phyloP scores from a whole-genome alignment of 2,797 vertebrate species.

The Sphaeramia orbicularis region DNA sequence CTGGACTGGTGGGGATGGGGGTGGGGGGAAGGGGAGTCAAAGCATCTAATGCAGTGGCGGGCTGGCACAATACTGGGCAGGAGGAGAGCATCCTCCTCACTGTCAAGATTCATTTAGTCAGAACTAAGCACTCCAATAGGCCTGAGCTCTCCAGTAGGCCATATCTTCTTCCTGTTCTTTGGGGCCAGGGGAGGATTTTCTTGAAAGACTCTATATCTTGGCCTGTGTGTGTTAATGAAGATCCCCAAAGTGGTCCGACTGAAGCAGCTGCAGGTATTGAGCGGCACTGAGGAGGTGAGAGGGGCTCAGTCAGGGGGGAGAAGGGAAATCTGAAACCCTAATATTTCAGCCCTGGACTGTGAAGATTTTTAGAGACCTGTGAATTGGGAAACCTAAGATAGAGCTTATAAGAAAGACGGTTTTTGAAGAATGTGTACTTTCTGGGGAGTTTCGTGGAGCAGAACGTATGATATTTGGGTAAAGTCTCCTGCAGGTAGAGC shows the following conservation, averaged over 20 bases:
- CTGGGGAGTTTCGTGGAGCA: conserved; percentile 39
- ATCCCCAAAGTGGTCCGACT: conserved; percentile 66
- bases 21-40: conserved; percentile 50
- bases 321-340: conserved; percentile 49
- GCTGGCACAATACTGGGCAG: conserved; percentile 78
- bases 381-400: conserved; percentile 62
- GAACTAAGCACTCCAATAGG: conserved; percentile 83
- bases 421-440: conserved; percentile 54
- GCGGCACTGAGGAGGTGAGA: conserved; percentile 59
- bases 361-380: conserved; percentile 70
- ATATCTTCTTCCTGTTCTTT: conserved; percentile 77
- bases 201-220: conserved; percentile 75
- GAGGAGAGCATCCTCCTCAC: conserved; percentile 82
- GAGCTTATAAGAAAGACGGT: conserved; percentile 63
- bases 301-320: conserved; percentile 37
- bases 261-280: conserved; percentile 65
- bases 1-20: conserved; percentile 26
- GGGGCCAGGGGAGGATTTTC: conserved; percentile 62
- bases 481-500: conserved; percentile 69
- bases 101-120: conserved; percentile 88
- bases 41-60: conserved; percentile 63
- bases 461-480: conserved; percentile 57
- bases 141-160: conserved; percentile 79
- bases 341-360: conserved; percentile 62
- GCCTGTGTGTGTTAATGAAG: conserved; percentile 77